Evolutionary conservation across 2,113 vertebrate species (phyloP).

Genomic region (Puma concolor): DNA sequence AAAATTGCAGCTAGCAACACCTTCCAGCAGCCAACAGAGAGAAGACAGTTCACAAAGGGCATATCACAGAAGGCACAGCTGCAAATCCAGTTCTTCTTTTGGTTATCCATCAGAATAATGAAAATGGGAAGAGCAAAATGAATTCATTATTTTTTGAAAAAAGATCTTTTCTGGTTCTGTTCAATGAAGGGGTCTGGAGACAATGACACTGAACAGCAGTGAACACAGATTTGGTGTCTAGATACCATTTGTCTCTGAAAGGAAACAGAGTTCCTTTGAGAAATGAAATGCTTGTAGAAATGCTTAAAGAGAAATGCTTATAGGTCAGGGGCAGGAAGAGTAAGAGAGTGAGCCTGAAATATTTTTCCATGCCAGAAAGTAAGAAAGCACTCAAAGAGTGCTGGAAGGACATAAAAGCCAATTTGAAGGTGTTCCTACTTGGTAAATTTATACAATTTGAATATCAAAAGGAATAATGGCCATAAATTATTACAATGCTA

Average conservation of each 20-base stretch:
- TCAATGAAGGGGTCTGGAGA: background rate
- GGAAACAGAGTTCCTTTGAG: background rate
- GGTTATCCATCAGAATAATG: background rate
- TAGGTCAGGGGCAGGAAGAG: background rate
- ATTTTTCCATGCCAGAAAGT: constrained; percentile 13
- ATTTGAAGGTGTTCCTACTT: background rate
- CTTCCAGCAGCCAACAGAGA: background rate
- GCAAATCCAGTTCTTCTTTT: background rate
- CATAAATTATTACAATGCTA: constrained; percentile 43
- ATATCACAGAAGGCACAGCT: background rate
- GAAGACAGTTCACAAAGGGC: background rate
- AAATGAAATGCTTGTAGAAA: background rate
- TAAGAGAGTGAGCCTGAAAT: background rate
- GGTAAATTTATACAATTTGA: constrained; percentile 52
- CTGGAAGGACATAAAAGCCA: background rate
- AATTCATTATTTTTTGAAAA: background rate
- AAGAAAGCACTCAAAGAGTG: constrained; percentile 29
- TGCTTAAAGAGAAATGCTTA: background rate
- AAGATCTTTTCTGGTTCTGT: background rate
- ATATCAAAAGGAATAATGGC: constrained; percentile 49
- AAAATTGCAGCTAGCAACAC: background rate
- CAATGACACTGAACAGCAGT: background rate
- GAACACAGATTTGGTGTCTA: constrained; percentile 45
- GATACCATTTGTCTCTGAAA: background rate
- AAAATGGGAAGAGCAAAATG: constrained; percentile 34